Evolutionary conservation across 1,140 invertebrate species (phyloP), one percentile per base, ranked within the genome.

Genomic region (Eueides isabella): DNA sequence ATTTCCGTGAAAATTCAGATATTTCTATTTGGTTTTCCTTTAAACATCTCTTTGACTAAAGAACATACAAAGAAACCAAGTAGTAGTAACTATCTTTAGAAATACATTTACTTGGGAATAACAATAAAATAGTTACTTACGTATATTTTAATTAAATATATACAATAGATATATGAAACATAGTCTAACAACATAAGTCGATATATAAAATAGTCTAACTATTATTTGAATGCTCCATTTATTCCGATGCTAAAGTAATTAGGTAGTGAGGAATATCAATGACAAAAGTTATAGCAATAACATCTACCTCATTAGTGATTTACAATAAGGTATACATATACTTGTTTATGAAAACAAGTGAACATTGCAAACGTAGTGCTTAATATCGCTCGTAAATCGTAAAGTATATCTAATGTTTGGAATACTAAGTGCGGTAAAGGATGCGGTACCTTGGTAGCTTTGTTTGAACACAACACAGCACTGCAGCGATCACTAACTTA

Each of bases 391-490:
- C 31, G 68, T 35, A 29, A 75, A 74, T 73, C 61, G 64, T 48
- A 41, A 65, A 38, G n/a, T 61, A 41, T 67, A 33, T 69, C 41
- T 74, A 14, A 28, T 19, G 33, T 55, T 23, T 72, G 33, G 61
- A 75, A 71, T 78, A 70, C 48, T 70, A 69, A 75, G 19, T 66
- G 48, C 9, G 44, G 30, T 68, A 61, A 19, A 70, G 16, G 35
- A 63, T 63, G 33, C 28, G 48, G 61, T 92, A 92, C 90, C 90
- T 91, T 89, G 77, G 77, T 73, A 72, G 77, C 76, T 82, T 76
- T 75, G 81, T 80, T 77, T 75, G 82, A 77, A 86, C 89, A 92
- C 89, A 90, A 92, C 90, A 92, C 89, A 78, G 79, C 87, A 91
- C 89, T 89, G 83, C 85, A 86, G 86, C 81, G 85, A 78, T 73